Evolutionary conservation across 2,113 vertebrate genomes (phyloP).

Genomic region (Sialia sialis): DNA sequence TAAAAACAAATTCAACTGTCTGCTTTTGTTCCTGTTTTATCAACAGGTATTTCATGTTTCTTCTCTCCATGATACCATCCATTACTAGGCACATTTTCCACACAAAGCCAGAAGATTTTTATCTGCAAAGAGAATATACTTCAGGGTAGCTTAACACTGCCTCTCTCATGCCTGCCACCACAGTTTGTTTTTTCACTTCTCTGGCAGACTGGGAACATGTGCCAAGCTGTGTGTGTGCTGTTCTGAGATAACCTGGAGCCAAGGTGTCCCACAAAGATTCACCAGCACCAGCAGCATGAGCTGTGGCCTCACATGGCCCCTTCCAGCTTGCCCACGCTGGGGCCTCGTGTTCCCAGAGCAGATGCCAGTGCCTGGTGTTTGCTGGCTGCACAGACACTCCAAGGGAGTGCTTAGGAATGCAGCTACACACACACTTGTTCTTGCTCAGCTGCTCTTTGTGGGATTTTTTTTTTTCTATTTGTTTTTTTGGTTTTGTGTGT

Average conservation of each 20-base stretch:
- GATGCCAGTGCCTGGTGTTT: background rate
- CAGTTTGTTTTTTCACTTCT: background rate
- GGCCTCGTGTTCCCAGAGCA: background rate
- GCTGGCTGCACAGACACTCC: background rate
- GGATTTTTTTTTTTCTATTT: no score
- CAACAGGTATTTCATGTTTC: background rate
- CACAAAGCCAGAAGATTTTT: background rate
- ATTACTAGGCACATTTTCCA: background rate
- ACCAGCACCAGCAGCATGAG: background rate
- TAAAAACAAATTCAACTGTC: background rate
- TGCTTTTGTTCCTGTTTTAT: background rate
- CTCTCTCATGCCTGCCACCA: background rate
- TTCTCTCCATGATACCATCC: background rate
- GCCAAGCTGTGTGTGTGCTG: background rate
- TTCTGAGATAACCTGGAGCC: constrained; percentile 33
- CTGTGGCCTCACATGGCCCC: background rate
- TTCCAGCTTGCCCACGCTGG: background rate
- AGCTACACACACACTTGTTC: background rate
- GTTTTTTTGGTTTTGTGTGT: no score
- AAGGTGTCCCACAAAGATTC: background rate
- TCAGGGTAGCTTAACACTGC: background rate
- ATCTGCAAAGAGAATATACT: background rate
- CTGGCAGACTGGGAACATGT: background rate
- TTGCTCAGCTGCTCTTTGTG: background rate
- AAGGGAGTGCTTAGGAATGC: background rate